Evolutionary conservation across 2,888 invertebrate species (phyloP), one percentile per base, ranked within the genome.

Genomic region (Andrena hattorfiana): DNA sequence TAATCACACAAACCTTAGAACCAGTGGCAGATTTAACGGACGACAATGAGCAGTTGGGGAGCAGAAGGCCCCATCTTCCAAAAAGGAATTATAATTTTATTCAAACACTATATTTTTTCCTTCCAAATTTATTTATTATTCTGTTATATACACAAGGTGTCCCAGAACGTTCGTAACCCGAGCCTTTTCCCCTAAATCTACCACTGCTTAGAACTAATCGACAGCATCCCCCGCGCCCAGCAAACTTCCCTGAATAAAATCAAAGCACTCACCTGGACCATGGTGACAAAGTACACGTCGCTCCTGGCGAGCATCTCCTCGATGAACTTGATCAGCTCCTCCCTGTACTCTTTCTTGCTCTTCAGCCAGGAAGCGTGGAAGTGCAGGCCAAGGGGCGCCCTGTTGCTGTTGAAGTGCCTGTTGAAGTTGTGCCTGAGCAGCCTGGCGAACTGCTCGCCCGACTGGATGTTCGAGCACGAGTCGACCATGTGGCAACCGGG

Each of bases 301-400:
- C 97, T 98, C 92, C 97, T 96, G 89, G 96, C 96, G 89, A 97
- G 94, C 97, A 98, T 98, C 94, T 98, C 98, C 95, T 98, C 98
- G 90, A 98, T 98, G 94, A 98, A 98, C 94, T 98, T 98, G 94
- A 97, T 97, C 74, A 98, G 95, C 94, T 98, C 98, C 84, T 98
- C 98, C 94, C 96, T 97, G 95, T 97, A 98, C 94, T 98, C 98
- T 92, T 97, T 98, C 94, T 98, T 98, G 90, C 98, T 98, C 95
- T 98, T 98, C 88, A 98, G 95, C 98, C 98, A 98, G 60, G 98
- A 98, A 77, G 99, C 98, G 92, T 98, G 98, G 97, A 99, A 98
- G 94, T 98, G 97, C 70, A 98, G 96, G 92, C 98, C 97, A 49
- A 99, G 95, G 63, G 99, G 99, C 59, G 99, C 99, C 89, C 98